phyloP scores from a whole-genome alignment of 2,113 vertebrate genomes.

The Zapornia atra region DNA sequence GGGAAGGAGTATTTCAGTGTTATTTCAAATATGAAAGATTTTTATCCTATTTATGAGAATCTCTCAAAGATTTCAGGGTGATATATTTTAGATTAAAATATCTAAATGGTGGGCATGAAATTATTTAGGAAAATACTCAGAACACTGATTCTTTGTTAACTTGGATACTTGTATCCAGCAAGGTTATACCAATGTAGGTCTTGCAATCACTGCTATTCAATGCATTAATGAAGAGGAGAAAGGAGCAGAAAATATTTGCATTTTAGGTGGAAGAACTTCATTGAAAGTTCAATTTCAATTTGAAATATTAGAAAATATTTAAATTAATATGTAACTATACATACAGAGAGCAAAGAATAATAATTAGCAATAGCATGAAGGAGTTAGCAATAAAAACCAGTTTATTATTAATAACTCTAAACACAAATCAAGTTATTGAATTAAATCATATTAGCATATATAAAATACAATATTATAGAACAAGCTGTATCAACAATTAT shows the following conservation, averaged over 20 bases:
- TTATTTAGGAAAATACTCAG: not conserved
- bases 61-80: not conserved
- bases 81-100: not conserved
- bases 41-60: not conserved
- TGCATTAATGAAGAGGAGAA: not conserved
- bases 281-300: not conserved
- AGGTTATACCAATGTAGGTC: not conserved
- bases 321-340: not conserved
- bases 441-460: not conserved
- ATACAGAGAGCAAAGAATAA: not conserved
- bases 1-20: not conserved
- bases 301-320: not conserved
- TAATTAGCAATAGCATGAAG: not conserved
- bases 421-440: not conserved
- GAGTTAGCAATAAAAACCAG: not conserved
- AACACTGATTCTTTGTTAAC: not conserved
- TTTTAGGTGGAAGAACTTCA: not conserved
- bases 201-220: not conserved
- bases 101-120: not conserved
- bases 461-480: not conserved
- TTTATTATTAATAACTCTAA: not conserved
- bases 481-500: rapidly evolving
- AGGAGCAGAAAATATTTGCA: not conserved
- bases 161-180: not conserved
- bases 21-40: not conserved